Conservation (phyloP, 1,140 invertebrate species). For the Drosophila nigromelanica region DNA sequence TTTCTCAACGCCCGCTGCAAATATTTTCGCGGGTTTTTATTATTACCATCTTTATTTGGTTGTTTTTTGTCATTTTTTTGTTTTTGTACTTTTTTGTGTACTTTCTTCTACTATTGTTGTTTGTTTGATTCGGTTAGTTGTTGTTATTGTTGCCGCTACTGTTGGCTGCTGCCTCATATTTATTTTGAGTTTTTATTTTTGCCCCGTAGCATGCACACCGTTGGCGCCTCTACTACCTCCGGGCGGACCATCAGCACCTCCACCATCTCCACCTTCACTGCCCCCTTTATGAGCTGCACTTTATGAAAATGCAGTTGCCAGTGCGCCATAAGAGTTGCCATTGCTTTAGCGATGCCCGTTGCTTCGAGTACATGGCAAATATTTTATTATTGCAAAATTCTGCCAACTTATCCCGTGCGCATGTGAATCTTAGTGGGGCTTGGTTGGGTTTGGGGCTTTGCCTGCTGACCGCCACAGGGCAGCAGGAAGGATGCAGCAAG, state of each 20-base stretch:
- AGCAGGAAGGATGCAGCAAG: slow-evolving; percentile 78
- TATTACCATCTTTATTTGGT: slow-evolving; percentile 64
- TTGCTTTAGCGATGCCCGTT: slow-evolving; percentile 22
- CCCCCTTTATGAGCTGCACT: slow-evolving; percentile 78
- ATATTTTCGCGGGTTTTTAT: slow-evolving; percentile 79
- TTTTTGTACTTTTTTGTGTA: slow-evolving; percentile 29
- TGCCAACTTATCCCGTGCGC: slow-evolving; percentile 72
- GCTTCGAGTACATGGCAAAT: slow-evolving; percentile 79
- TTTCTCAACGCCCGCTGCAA: slow-evolving; percentile 81
- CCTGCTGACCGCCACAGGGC: slow-evolving; percentile 56
- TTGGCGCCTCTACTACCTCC: slow-evolving; percentile 4
- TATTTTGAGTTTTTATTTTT: slow-evolving; percentile 69
- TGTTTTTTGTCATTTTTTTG: slow-evolving; percentile 22
- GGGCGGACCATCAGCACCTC: slow-evolving; percentile 1
- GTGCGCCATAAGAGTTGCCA: slow-evolving; percentile 9
- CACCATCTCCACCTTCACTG: slow-evolving; percentile 5
- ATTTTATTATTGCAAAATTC: slow-evolving; percentile 82
- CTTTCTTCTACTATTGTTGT: slow-evolving; percentile 57
- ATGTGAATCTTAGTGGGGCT: slow-evolving; percentile 58
- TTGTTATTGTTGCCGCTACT: slow-evolving; percentile 29
- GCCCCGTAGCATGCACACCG: slow-evolving; percentile 37
- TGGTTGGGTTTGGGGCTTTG: neutral
- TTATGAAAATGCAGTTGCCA: slow-evolving; percentile 76
- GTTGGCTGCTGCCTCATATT: slow-evolving; percentile 60
- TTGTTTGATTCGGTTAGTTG: slow-evolving; percentile 65